A percentile compares a stretch with the other conserved stretches of the same genome.
Evolutionary conservation across 2,888 invertebrate species (phyloP).

Genomic region (Rosalia funebris): DNA sequence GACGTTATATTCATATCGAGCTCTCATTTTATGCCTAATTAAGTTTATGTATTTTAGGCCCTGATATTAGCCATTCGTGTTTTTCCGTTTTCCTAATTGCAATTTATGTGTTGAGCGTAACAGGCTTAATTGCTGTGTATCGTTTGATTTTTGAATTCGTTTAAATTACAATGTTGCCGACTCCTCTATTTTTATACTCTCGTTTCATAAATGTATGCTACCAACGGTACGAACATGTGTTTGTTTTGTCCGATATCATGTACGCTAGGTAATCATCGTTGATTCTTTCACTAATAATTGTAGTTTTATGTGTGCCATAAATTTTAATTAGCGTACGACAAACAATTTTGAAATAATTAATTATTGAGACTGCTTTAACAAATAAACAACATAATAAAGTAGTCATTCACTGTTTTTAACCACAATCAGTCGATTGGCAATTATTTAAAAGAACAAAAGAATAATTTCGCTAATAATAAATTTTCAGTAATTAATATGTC

Average conservation of each 20-base stretch:
- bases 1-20: slow-evolving; percentile 11
- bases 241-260: slow-evolving; percentile 11
- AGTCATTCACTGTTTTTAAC: too few species aligned
- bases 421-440: too few species aligned
- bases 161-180: slow-evolving; percentile 12
- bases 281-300: slow-evolving; percentile 15
- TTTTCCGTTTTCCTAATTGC: slow-evolving; percentile 12
- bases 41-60: slow-evolving; percentile 33
- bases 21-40: slow-evolving; percentile 35
- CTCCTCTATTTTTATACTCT: slow-evolving; percentile 3
- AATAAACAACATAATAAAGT: too few species aligned
- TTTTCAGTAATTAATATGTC: too few species aligned
- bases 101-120: slow-evolving; percentile 13
- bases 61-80: slow-evolving; percentile 13
- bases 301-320: slow-evolving; percentile 15
- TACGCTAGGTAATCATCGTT: slow-evolving; percentile 24
- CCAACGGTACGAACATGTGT: background rate
- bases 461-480: too few species aligned
- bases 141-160: slow-evolving; percentile 16
- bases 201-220: too few species aligned
- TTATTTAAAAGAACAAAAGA: too few species aligned
- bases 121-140: slow-evolving; percentile 8
- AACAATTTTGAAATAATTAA: slow-evolving; percentile 20
- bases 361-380: too few species aligned
- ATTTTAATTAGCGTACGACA: slow-evolving; percentile 26